phyloP scores from a whole-genome alignment of 2,113 vertebrate genomes.

The Mustelus asterias region DNA sequence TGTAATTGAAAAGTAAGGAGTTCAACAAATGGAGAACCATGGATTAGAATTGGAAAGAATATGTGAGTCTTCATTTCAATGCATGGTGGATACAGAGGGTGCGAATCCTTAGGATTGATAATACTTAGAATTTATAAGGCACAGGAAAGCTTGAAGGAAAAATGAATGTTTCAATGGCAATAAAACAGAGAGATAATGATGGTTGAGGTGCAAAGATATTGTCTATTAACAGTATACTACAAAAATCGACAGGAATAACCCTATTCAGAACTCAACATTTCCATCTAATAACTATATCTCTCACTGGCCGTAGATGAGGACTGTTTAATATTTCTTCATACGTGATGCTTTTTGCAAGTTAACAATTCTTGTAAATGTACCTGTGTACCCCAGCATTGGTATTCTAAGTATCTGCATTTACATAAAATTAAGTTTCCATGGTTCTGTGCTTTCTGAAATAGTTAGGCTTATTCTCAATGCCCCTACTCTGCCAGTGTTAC shows the following conservation, averaged over 20 bases:
- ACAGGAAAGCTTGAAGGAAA: background rate
- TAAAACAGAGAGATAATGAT: background rate
- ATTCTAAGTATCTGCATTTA: background rate
- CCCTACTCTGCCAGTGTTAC: background rate
- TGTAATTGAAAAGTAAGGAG: background rate
- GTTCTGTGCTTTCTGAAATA: background rate
- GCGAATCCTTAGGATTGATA: background rate
- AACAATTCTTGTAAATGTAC: background rate
- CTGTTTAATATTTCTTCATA: background rate
- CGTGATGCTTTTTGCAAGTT: background rate
- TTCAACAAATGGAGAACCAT: background rate
- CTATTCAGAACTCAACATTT: background rate
- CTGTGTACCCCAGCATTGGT: background rate
- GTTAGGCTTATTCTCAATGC: background rate
- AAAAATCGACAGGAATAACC: background rate
- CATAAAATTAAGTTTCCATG: background rate
- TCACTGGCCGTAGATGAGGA: background rate
- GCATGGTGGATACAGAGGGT: background rate
- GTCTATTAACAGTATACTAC: background rate
- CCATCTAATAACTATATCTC: background rate
- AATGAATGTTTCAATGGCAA: background rate
- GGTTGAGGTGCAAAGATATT: background rate
- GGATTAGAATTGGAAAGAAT: background rate
- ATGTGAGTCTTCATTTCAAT: background rate
- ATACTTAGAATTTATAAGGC: background rate